A percentile compares a stretch with the other conserved stretches of the same genome.
Conservation (phyloP, 2,797 vertebrate species). For the Tenualosa thibaudeaui region DNA sequence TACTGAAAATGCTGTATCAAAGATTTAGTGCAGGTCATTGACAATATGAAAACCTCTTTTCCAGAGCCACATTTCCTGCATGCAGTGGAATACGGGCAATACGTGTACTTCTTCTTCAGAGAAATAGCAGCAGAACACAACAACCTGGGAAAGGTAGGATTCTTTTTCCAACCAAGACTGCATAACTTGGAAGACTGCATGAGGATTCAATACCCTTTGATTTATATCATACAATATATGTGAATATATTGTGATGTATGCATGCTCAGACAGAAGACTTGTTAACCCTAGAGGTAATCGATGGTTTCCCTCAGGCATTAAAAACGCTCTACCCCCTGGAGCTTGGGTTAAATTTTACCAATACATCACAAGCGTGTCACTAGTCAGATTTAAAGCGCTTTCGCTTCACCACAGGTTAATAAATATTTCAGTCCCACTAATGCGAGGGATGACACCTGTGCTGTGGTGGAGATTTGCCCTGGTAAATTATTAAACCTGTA, state of each 20-base stretch:
- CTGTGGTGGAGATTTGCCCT: slow-evolving; percentile 74
- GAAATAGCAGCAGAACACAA: slow-evolving; percentile 98
- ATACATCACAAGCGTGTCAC: slow-evolving; percentile 47
- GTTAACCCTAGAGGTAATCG: slow-evolving; percentile 32
- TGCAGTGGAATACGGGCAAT: slow-evolving; percentile 95
- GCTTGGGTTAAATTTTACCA: slow-evolving; percentile 62
- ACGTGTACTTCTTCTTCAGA: slow-evolving; percentile 98
- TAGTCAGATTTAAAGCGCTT: slow-evolving; percentile 57
- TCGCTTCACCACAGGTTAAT: slow-evolving; percentile 73
- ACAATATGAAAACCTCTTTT: slow-evolving; percentile 45
- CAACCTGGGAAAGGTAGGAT: slow-evolving; percentile 91
- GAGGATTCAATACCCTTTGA: slow-evolving; percentile 62
- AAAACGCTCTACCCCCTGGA: slow-evolving; percentile 49
- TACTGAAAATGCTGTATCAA: slow-evolving; percentile 67
- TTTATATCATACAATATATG: slow-evolving; percentile 55
- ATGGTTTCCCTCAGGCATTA: slow-evolving; percentile 52
- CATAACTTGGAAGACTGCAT: slow-evolving; percentile 46
- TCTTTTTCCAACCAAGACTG: not conserved
- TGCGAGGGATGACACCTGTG: slow-evolving; percentile 77
- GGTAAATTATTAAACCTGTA: slow-evolving; percentile 84
- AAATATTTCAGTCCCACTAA: slow-evolving; percentile 83
- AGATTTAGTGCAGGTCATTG: slow-evolving; percentile 64
- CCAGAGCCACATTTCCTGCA: slow-evolving; percentile 98
- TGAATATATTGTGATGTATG: not conserved
- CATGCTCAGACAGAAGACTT: not conserved